Percentiles rank a stretch among this genome's conserved stretches.
These are phyloP conservation scores for Lepus americanus DNA, from an alignment of 2,113 vertebrate genomes.

Conservation along the genomic window DNA sequence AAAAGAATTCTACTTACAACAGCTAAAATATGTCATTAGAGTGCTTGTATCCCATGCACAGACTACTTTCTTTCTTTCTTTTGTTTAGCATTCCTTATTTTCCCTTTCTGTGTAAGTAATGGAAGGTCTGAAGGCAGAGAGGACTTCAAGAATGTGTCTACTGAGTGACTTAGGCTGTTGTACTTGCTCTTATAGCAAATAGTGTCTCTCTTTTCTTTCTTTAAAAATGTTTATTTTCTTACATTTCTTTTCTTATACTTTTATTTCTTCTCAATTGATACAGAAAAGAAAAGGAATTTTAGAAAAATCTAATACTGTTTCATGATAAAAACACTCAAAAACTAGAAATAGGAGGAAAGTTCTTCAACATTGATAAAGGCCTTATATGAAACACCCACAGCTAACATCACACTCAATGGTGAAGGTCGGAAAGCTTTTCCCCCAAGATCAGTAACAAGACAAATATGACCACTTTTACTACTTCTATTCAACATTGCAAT, in stretches of 20 bases:
- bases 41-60: background rate
- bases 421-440: background rate
- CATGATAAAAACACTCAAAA: background rate
- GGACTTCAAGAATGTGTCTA: background rate
- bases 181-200: slow-evolving; percentile 6
- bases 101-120: background rate
- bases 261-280: background rate
- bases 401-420: background rate
- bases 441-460: background rate
- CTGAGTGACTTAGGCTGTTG: background rate
- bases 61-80: background rate
- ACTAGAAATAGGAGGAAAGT: background rate
- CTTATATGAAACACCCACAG: background rate
- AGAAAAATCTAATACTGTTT: background rate
- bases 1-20: slow-evolving; percentile 18
- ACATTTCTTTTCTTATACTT: background rate
- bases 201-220: background rate
- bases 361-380: background rate
- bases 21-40: background rate
- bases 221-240: slow-evolving; percentile 15
- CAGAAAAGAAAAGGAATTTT: background rate
- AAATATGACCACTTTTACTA: background rate
- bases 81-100: background rate
- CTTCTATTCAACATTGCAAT: background rate
- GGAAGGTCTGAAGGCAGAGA: background rate